Conservation (phyloP, 2,888 invertebrate species). For the Himalopsyche tibetana region DNA sequence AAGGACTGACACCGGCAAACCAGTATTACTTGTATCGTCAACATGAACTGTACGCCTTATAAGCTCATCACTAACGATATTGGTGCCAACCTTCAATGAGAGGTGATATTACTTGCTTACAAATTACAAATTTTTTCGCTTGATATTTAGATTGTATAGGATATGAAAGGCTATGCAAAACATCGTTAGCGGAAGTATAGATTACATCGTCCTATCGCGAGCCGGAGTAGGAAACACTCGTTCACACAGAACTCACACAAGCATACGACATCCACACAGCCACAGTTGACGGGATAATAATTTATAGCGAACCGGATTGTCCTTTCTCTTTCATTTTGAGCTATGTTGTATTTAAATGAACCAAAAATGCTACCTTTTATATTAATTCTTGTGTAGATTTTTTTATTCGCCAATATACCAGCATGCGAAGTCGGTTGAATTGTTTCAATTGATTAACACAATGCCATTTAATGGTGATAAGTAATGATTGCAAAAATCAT, state of each 20-base stretch:
- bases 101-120: no score
- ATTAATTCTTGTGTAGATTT: neutral
- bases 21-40: no score
- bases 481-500: no score
- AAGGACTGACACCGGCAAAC: no score
- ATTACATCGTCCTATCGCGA: slow-evolving; percentile 18
- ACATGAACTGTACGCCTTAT: no score
- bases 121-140: no score
- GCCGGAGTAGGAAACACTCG: slow-evolving; percentile 24
- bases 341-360: slow-evolving; percentile 7
- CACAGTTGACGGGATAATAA: slow-evolving; percentile 24
- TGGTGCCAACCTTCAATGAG: no score
- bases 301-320: slow-evolving; percentile 36
- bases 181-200: slow-evolving; percentile 40
- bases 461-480: no score
- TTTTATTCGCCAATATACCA: no score
- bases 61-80: no score
- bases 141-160: slow-evolving; percentile 2
- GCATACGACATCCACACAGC: neutral
- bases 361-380: slow-evolving; percentile 4
- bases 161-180: slow-evolving; percentile 19
- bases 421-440: no score
- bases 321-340: slow-evolving; percentile 37
- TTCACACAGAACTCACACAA: neutral
- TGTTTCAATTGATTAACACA: no score